Conservation (phyloP, 2,797 vertebrate species). For the Geotrypetes seraphini region DNA sequence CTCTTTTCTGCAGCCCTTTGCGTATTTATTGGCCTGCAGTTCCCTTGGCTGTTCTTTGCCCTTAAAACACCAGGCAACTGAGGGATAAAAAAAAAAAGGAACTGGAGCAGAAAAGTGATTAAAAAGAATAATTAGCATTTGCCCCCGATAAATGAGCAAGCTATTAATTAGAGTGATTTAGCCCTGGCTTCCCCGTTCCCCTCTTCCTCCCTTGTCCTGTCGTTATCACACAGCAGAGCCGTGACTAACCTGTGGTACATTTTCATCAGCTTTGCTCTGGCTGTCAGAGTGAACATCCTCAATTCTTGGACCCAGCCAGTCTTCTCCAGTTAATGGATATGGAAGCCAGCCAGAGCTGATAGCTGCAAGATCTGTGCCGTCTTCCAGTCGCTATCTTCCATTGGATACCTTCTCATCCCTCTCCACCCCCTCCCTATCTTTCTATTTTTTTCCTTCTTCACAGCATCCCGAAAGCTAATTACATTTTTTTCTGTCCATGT, state of each 20-base stretch:
- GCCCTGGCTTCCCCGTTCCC: slow-evolving; percentile 56
- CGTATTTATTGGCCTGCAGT: slow-evolving; percentile 28
- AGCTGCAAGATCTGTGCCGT: slow-evolving; percentile 38
- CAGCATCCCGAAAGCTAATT: slow-evolving; percentile 34
- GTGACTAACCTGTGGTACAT: slow-evolving; percentile 42
- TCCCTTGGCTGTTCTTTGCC: slow-evolving; percentile 26
- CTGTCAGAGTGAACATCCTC: slow-evolving; percentile 43
- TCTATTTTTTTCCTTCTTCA: slow-evolving; percentile 10
- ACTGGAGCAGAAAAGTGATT: slow-evolving; percentile 75
- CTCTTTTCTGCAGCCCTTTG: slow-evolving; percentile 22
- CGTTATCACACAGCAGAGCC: slow-evolving; percentile 34
- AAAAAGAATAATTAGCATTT: slow-evolving; percentile 81
- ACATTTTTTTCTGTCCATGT: slow-evolving; percentile 24
- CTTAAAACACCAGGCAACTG: slow-evolving; percentile 22
- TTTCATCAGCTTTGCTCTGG: slow-evolving; percentile 49
- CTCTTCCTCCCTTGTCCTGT: slow-evolving; percentile 11
- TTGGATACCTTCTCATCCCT: slow-evolving; percentile 16
- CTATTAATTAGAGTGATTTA: slow-evolving; percentile 78
- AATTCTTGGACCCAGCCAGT: slow-evolving; percentile 33
- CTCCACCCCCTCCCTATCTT: neutral
- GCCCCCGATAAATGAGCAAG: slow-evolving; percentile 74
- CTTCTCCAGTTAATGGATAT: slow-evolving; percentile 49
- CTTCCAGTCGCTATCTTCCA: slow-evolving; percentile 45
- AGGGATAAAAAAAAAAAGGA: slow-evolving; percentile 39
- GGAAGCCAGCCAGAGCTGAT: slow-evolving; percentile 47